Conservation (phyloP, 2,113 vertebrate species). For the Chionomys nivalis region DNA sequence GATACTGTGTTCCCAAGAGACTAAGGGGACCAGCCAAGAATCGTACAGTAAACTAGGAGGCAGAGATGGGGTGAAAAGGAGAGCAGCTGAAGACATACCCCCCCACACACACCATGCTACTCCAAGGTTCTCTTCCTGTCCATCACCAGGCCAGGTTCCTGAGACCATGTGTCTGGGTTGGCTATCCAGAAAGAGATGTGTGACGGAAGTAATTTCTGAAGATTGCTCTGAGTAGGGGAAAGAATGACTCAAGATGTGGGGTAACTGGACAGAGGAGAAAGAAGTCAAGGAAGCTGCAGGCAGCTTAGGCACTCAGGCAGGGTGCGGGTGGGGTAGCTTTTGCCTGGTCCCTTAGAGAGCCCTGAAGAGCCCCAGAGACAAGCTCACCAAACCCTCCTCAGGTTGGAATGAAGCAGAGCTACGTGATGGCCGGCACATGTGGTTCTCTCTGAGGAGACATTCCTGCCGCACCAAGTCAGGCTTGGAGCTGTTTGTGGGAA, state of each 20-base stretch:
- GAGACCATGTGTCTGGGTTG: not conserved
- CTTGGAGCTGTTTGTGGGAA: not conserved
- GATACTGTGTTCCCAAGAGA: not conserved
- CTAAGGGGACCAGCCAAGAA: not conserved
- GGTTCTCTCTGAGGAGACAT: not conserved
- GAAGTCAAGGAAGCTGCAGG: not conserved
- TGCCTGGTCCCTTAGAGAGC: not conserved
- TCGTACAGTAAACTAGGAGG: not conserved
- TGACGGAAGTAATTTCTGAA: not conserved
- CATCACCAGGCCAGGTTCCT: not conserved
- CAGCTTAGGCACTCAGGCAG: not conserved
- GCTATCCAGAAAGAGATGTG: not conserved
- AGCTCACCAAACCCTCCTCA: not conserved
- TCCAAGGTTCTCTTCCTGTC: no score
- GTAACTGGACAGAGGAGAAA: not conserved
- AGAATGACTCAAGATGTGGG: not conserved
- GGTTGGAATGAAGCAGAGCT: not conserved
- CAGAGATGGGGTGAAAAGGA: no score
- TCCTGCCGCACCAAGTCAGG: not conserved
- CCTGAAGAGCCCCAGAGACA: not conserved
- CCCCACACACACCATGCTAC: not conserved
- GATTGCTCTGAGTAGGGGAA: not conserved
- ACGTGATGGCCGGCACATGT: fast-evolving
- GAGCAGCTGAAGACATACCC: not conserved
- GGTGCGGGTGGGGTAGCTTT: not conserved